Base-by-base conservation (phyloP, 2,797 vertebrate species). In the Cichlasoma orientale region DNA sequence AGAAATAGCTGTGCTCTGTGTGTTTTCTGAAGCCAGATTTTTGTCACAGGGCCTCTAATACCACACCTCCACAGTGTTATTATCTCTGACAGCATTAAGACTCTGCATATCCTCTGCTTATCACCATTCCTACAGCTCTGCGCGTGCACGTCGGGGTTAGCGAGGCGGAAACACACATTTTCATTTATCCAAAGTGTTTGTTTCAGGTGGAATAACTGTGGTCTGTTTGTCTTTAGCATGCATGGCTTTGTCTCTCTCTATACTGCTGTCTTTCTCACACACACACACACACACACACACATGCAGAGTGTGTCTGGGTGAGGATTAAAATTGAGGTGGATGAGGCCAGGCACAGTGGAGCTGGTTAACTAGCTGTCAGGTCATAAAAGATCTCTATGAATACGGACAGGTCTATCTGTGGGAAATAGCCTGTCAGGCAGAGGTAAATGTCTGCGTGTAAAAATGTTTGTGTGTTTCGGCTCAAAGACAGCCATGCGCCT, bases 361-460 rank as follows among this genome's bases (percentile, higher is more conserved):
- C 83, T 82, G 84, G 82, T 91, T 92, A 93, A 93, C 89, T 83
- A 83, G 73, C 90, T 93, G 91, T 90, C 93, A 90, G 80, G 55
- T 36, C 55, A 72, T 79, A 25, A 58, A 82, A 85, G 88, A 61
- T 31, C 57, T 50, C 1, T 79, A 91, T 92, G 82, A 84, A 88
- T 87, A 83, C 77, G 77, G 92, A 93, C 91, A 89, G 92, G 73
- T 94, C 93, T 91, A 89, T 92, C 82, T 90, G 68, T 73, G 69
- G 88, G 76, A 91, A 92, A 90, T 91, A 78, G 81, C 76, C 83
- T 83, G 76, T 86, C 80, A 81, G 75, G 50, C 61, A 56, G 76
- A 76, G 58, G 84, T 63, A 66, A 53, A 66, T 27, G 71, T 71
- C 81, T 18, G 53, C 5, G 55, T 59, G 68, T 58, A n/a, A 8